Evolutionary conservation across 2,888 invertebrate genomes (phyloP), one percentile per base, ranked within the genome.

Genomic region (Perithous albicinctus): DNA sequence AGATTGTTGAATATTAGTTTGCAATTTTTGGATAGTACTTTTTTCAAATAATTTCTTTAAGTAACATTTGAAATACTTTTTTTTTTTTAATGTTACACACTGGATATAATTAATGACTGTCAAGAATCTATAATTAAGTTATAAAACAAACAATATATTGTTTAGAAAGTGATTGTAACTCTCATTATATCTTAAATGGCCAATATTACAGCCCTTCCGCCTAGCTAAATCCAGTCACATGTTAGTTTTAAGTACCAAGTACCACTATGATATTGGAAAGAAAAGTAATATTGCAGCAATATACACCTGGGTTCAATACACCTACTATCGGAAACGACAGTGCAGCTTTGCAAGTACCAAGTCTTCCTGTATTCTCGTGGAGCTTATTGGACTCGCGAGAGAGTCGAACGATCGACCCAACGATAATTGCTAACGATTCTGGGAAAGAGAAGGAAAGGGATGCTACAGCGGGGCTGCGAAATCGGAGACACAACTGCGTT

Each of bases 391-490:
- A 67, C 75, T 76, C 56, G 56, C 56, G 67, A 76, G 67, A 67
- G 35, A 67, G 56, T 43, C 23, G 66, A 76, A 76, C 75, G 75
- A 59, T 59, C 46, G 66, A 66, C 41, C 23, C 56, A 76, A 67
- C 75, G 67, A 54, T 76, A 76, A 76, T 76, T 76, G 75, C 75
- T 67, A 76, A 76, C 76, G 67, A 67, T 10, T 46, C 32, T 56
- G 1, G 56, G 61, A 67, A 38, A 32, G 67, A 38, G 59, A 59
- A 48, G n/a, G 67, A 56, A 75, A 54, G 32, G 63, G 20, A n/a
- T 32, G 35, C 32, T 51, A n/a, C 8, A 15, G 5, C 32, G 15
- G 15, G 29, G 18, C 18, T 15, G 59, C 38, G n/a, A 23, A 67
- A 15, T 41, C 43, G 41, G 63, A 78, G 5, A 20, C 26, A 70